Percentiles rank a stretch among this genome's conserved stretches.
Conservation (phyloP, 2,797 vertebrate genomes). For the Malurus splendens region DNA sequence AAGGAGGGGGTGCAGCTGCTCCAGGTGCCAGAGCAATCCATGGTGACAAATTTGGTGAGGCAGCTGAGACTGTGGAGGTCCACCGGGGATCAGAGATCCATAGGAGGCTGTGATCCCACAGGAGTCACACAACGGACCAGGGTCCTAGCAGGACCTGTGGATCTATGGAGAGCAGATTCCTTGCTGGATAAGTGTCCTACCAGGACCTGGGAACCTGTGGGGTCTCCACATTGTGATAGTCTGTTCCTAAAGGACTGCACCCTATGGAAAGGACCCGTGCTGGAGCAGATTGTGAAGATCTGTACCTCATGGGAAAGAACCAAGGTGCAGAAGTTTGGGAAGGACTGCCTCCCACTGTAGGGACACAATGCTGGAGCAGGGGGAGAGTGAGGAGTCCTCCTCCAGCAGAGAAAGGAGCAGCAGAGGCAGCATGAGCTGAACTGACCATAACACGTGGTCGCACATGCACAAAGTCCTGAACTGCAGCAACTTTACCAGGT, state of each 20-base stretch:
- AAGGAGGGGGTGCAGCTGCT: neutral
- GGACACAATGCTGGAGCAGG: neutral
- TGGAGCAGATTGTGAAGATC: neutral
- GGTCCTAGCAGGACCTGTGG: neutral
- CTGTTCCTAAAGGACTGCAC: neutral
- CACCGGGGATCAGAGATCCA: neutral
- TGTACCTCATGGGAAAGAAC: neutral
- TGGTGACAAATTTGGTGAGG: neutral
- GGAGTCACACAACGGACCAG: neutral
- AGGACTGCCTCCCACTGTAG: no score
- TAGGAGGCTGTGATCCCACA: neutral
- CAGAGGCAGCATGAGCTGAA: neutral
- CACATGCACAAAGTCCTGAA: neutral
- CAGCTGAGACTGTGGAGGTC: neutral
- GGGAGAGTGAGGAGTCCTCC: neutral
- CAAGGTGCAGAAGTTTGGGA: neutral
- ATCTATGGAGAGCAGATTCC: neutral
- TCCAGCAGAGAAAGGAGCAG: neutral
- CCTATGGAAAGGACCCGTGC: accelerated
- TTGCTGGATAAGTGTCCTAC: accelerated
- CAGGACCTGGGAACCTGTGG: neutral
- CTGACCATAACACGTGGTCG: neutral
- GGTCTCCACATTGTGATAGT: accelerated
- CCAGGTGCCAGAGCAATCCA: neutral
- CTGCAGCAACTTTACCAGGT: neutral